Base-by-base conservation (phyloP, 2,113 vertebrate genomes). In the Lutjanus erythropterus region DNA sequence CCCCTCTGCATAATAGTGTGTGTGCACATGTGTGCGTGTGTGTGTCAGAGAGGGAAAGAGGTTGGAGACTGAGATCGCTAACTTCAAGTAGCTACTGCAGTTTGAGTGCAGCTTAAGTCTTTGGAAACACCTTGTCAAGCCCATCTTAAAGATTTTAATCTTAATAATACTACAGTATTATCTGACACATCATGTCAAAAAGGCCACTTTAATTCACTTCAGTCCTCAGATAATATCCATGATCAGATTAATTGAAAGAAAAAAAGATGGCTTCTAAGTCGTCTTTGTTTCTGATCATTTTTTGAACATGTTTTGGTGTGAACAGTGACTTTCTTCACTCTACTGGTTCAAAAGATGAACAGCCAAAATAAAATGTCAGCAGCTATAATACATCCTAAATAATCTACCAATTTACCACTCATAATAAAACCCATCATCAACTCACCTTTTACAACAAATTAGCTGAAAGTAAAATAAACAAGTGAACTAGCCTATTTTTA, bases 1-100 rank as follows among this genome's bases (percentile, higher is more conserved):
- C 72, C 86, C 64, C 80, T 89, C 60, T 89, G 88, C 74, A 83
- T 79, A 66, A 79, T 78, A 46, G 65, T 75, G 18, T 75, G n/a
- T 68, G 37, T 53, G 10, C 31, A 21, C 69, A 19, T 58, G 18
- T 21, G 46, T 66, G 29, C 41, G 16, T 67, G 25, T 58, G 49
- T 77, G 56, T 44, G 29, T 29, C 31, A 35, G 33, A 60, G 66
- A 56, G 62, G 15, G 42, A 58, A 52, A 74, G 39, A 18, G 60
- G 47, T 46, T 75, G 27, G 44, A 74, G 25, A 76, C 6, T 0
- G 21, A 60, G 31, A 23, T 41, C 14, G 27, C 27, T 52, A 29
- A 83, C 55, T 64, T 78, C 42, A 68, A 76, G 46, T 55, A 75
- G 21, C 64, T 58, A 19, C 71, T 23, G 56, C 27, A 59, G 2